Evolutionary conservation across 1,140 invertebrate genomes (phyloP).

Genomic region (Drosophila kohkoa): DNA sequence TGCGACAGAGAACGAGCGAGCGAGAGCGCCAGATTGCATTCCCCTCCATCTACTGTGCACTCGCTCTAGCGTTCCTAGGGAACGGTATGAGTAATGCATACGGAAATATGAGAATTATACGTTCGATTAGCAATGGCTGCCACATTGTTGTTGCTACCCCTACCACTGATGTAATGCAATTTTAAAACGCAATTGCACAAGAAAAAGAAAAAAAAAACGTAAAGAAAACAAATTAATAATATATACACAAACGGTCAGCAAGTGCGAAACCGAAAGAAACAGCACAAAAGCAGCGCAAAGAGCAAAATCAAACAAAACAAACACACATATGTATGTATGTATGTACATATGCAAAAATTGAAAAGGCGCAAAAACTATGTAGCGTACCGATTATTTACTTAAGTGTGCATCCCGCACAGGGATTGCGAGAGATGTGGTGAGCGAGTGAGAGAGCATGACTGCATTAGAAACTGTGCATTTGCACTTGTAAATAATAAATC

Average conservation of each 20-base stretch:
- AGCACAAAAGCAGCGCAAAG: slow-evolving; percentile 27
- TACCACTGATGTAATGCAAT: slow-evolving; percentile 70
- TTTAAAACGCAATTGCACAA: slow-evolving; percentile 78
- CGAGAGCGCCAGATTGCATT: not conserved
- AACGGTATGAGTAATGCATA: slow-evolving; percentile 57
- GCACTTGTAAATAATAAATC: no score
- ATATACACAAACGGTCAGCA: slow-evolving; percentile 11
- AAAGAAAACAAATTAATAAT: slow-evolving; percentile 13
- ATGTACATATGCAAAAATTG: not conserved
- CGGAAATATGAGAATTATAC: slow-evolving; percentile 58
- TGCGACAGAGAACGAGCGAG: not conserved
- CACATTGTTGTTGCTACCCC: slow-evolving; percentile 44
- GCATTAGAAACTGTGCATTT: no score
- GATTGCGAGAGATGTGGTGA: not conserved
- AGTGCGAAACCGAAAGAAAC: slow-evolving; percentile 25
- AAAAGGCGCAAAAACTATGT: slow-evolving; percentile 17
- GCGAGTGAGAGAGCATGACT: not conserved
- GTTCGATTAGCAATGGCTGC: slow-evolving; percentile 62
- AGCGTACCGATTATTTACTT: slow-evolving; percentile 23
- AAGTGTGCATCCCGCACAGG: slow-evolving; percentile 29
- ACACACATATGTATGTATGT: no score
- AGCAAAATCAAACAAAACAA: slow-evolving; percentile 41
- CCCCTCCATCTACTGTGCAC: not conserved
- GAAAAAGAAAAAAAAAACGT: slow-evolving; percentile 39
- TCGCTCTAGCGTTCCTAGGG: slow-evolving; percentile 1